Evolutionary conservation across 2,797 vertebrate species (phyloP).

Genomic region (Danio aesculapii): DNA sequence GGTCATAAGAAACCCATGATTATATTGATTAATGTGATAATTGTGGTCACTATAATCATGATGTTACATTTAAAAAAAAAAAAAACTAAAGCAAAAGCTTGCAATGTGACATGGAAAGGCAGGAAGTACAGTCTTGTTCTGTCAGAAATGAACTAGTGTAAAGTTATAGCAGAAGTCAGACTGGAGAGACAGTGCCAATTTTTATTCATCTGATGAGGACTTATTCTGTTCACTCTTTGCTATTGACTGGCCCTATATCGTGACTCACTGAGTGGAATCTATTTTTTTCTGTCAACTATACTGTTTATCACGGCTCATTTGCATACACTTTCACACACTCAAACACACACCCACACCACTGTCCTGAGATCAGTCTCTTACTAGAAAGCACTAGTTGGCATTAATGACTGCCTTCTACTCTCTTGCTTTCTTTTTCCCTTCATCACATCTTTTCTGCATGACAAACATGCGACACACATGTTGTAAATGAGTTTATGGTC

Average conservation of each 20-base stretch:
- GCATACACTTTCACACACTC: constrained; percentile 55
- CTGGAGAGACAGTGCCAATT: constrained; percentile 25
- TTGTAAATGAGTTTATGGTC: constrained; percentile 62
- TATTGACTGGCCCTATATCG: too few relatives aligned
- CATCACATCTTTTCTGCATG: constrained; percentile 47
- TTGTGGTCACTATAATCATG: too few relatives aligned
- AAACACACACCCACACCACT: constrained; percentile 19
- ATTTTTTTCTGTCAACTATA: constrained; percentile 66
- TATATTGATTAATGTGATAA: too few relatives aligned
- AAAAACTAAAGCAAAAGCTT: not conserved
- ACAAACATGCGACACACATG: constrained; percentile 35
- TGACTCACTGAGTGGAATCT: constrained; percentile 39
- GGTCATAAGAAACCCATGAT: too few relatives aligned
- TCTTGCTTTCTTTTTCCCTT: constrained; percentile 4
- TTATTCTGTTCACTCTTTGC: constrained; percentile 33
- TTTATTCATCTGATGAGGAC: too few relatives aligned
- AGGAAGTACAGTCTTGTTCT: not conserved
- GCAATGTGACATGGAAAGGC: not conserved
- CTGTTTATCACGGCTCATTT: constrained; percentile 61
- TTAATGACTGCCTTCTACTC: constrained; percentile 27
- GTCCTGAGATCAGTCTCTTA: constrained; percentile 1
- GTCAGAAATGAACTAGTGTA: not conserved
- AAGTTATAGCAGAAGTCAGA: constrained; percentile 23
- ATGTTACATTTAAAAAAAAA: not conserved
- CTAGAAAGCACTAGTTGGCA: constrained; percentile 44